phyloP scores from a whole-genome alignment of 2,888 invertebrate genomes.

The Tipula unca region DNA sequence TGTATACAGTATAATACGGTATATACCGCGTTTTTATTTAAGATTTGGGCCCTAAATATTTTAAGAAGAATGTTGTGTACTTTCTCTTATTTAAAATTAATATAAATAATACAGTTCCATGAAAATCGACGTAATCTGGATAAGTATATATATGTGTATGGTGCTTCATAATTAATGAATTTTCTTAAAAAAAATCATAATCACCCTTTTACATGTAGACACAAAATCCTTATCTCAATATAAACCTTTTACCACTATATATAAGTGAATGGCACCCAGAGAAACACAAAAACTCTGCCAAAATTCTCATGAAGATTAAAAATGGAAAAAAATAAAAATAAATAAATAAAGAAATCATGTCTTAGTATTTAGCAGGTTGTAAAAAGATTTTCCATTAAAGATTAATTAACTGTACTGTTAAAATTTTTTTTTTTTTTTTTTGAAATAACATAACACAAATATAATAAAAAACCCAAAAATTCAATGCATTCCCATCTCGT shows the following conservation, averaged over 20 bases:
- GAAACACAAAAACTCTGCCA: not conserved
- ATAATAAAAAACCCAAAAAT: not conserved
- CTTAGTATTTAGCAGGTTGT: not conserved
- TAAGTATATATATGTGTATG: not conserved
- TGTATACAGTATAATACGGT: no score
- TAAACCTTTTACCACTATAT: not conserved
- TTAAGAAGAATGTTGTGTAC: no score
- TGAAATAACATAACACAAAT: not conserved
- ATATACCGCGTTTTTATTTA: not conserved
- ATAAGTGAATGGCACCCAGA: not conserved
- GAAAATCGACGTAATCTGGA: not conserved
- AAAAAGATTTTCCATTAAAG: not conserved
- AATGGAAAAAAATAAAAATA: no score
- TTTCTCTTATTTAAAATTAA: not conserved
- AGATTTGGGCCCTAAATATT: not conserved
- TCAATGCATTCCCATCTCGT: not conserved
- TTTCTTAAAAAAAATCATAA: not conserved
- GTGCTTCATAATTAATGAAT: not conserved
- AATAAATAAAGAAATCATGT: not conserved
- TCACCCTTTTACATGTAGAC: not conserved
- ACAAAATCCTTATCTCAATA: not conserved
- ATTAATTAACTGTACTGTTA: not conserved
- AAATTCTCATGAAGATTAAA: not conserved
- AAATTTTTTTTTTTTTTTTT: not conserved
- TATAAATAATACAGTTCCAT: not conserved